phyloP scores from a whole-genome alignment of 2,888 invertebrate species.

The Barypeithes pellucidus region DNA sequence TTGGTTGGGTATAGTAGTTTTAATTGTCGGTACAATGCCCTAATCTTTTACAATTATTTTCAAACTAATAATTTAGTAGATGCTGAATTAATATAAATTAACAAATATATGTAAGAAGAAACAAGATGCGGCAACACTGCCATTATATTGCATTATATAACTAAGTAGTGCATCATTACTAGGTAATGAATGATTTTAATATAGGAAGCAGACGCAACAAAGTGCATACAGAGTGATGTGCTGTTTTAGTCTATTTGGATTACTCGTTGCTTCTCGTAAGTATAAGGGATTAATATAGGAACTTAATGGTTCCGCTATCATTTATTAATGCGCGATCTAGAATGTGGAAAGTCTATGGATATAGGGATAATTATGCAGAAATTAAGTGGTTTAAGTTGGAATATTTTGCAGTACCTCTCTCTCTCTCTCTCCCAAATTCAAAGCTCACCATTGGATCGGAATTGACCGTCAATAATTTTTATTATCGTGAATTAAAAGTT shows the following conservation, averaged over 20 bases:
- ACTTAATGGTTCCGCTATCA: conserved; percentile 21
- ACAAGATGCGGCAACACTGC: conserved; percentile 16
- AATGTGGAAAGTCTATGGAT: neutral
- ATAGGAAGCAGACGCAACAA: conserved; percentile 38
- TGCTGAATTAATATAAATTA: no score
- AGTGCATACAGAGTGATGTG: conserved; percentile 30
- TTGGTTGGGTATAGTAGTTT: no score
- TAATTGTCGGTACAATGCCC: no score
- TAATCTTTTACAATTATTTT: no score
- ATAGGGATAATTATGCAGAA: neutral
- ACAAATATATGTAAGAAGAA: no score
- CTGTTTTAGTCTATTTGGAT: conserved; percentile 21
- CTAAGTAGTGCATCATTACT: conserved; percentile 40
- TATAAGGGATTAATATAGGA: neutral
- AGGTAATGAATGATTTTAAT: conserved; percentile 46
- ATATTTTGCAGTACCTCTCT: no score
- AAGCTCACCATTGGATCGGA: no score
- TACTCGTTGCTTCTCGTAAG: conserved; percentile 15
- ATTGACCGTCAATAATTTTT: no score
- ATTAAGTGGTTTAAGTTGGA: neutral
- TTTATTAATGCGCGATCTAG: conserved; percentile 1
- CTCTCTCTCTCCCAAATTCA: no score
- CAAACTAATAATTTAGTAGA: no score
- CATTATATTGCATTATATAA: conserved; percentile 21
- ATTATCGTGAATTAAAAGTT: no score